Evolutionary conservation across 2,113 vertebrate genomes (phyloP), one percentile per base, ranked within the genome.

Genomic region (Mastomys coucha): DNA sequence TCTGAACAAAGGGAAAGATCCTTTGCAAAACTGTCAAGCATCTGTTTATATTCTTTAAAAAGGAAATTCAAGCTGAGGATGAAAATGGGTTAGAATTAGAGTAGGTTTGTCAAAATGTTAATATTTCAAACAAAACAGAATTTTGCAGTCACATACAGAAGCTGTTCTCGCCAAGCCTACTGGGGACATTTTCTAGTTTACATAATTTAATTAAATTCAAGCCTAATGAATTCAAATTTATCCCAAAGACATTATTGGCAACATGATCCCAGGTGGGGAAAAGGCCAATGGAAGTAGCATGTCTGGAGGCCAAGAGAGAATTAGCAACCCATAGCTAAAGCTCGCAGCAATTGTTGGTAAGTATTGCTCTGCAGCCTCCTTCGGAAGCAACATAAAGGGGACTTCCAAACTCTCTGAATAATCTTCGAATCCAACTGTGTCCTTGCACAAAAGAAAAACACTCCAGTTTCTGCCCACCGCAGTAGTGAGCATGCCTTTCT

Each of bases 151-250:
- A 92, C 90, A 67, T 87, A 88, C 91, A 98, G 96, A 97, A 98
- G 93, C 88, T 95, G 2, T 96, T 98, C 91, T 51, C 96, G 98
- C 75, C 94, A 96, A 98, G 80, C 97, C 91, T 96, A 95, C 87
- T 94, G 96, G 97, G 98, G 97, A 98, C 67, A 95, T 97, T 98
- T 98, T 94, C 96, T 98, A 95, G 97, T 98, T 99, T 98, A 98
- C 96, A 98, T 98, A 98, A 98, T 97, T 96, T 98, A 98, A 99
- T 99, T 98, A 99, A 98, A 98, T 96, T 98, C 95, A 98, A 98
- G 96, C 95, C 95, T 97, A 97, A 98, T 98, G 98, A 98, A 98
- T 98, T 98, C 91, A 98, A 97, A 97, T 98, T 96, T 13, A 24
- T 98, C 97, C 94, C 95, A 93, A 97, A 98, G 97, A 98, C 95